Percentiles rank a stretch among this genome's conserved stretches.
Evolutionary conservation across 2,888 invertebrate genomes (phyloP).

Genomic region (Podabrus alpinus): DNA sequence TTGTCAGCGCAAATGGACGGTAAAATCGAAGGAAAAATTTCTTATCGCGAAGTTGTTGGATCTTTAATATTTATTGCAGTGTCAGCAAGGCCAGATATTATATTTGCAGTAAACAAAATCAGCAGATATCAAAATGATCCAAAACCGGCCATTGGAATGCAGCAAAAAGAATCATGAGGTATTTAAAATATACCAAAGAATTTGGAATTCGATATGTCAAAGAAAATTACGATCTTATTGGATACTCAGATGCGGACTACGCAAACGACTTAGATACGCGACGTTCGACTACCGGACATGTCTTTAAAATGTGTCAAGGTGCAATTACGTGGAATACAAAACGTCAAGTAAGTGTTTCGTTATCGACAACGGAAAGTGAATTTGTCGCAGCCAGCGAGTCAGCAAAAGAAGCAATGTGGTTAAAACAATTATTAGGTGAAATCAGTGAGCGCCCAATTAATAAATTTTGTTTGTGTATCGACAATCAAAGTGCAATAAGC

Average conservation of each 20-base stretch:
- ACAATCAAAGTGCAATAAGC: no score
- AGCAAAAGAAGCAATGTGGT: no score
- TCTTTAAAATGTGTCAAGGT: constrained; percentile 35
- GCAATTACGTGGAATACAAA: no score
- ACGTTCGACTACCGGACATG: constrained; percentile 39
- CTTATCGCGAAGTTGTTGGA: constrained; percentile 38
- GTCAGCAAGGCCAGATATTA: constrained; percentile 36
- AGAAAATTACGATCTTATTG: constrained; percentile 23
- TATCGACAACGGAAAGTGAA: no score
- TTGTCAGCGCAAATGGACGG: background rate
- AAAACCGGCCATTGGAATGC: constrained; percentile 23
- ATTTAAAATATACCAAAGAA: constrained; percentile 35
- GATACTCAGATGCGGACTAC: constrained; percentile 38
- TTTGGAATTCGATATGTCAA: constrained; percentile 26
- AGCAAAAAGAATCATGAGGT: constrained; percentile 38
- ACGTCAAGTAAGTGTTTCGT: no score
- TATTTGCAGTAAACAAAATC: constrained; percentile 32
- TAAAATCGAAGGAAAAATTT: constrained; percentile 2
- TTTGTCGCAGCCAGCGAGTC: no score
- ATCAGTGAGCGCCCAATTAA: no score
- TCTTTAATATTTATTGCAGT: constrained; percentile 33
- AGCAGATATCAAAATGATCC: constrained; percentile 28
- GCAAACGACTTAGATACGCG: constrained; percentile 35
- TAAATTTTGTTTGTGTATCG: no score
- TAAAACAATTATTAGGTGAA: no score